Evolutionary conservation across 30 jellyfish, hydroid and myxozoan genomes (phyloP), one percentile per base, ranked within the genome.

Genomic region (Aurelia aurita): DNA sequence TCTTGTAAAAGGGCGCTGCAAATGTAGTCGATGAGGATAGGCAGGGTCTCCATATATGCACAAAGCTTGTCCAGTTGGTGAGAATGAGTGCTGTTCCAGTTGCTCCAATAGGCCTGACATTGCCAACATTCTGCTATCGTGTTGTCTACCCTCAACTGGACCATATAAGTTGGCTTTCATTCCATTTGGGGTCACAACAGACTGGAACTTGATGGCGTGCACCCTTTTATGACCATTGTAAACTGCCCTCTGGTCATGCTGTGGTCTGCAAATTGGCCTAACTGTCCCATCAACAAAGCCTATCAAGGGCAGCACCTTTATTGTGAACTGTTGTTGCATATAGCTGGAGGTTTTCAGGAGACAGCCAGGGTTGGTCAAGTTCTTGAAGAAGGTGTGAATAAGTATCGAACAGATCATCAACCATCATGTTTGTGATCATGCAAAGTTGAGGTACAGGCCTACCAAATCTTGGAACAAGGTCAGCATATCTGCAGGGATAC

Each of bases 151-250:
- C 76, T 69, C 95, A 12, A 69, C 90, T 26, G 93, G 96, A 12
- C 93, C 96, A 39, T 9, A 84, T 19, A 90, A 66, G 51, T 64
- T 77, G 19, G 96, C 92, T 8, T 83, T 75, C 78, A 84, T 29
- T 43, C 96, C 92, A 90, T 73, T 90, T 27, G 97, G 91, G 49
- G 97, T 84, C 53, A 69, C 96, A 34, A 90, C 77, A 13, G 93
- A 84, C n/a, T n/a, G n/a, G n/a, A n/a, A n/a, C n/a, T n/a, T n/a
- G n/a, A n/a, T n/a, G n/a, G n/a, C n/a, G n/a, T n/a, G n/a, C n/a
- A 90, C 97, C 62, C 97, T 53, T 69, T 84, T 84, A 54, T 90
- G 97, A 20, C 97, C 96, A 58, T 90, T 76, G 89, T 90, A 90
- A 22, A 84, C 96, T 11, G 69, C 86, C 67, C 96, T 55, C 46